Evolutionary conservation across 2,797 vertebrate genomes (phyloP).

Genomic region (Esox masquinongy): DNA sequence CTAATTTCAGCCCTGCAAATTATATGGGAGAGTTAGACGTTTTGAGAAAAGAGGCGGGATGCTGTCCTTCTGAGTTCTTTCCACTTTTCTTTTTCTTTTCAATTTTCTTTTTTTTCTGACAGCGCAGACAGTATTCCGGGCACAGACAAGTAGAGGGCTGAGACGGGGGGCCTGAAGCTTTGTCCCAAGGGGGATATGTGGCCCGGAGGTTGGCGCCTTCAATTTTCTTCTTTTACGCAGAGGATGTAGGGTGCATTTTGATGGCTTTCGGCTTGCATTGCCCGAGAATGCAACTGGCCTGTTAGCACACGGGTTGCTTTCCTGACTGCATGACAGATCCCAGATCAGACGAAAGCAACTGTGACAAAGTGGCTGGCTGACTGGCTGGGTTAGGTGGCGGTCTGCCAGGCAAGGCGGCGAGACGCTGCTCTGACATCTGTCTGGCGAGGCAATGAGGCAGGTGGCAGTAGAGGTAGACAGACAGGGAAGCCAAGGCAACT

Average conservation of each 20-base stretch:
- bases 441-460: constrained; percentile 30
- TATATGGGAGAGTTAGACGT: constrained; percentile 57
- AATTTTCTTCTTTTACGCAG: background rate
- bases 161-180: too few relatives aligned
- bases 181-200: too few relatives aligned
- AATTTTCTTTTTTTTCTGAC: background rate
- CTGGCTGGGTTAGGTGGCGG: constrained; percentile 15
- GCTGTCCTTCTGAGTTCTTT: background rate
- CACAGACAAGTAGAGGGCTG: too few relatives aligned
- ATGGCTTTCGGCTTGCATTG: constrained; percentile 41
- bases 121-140: too few relatives aligned
- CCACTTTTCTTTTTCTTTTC: background rate
- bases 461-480: constrained; percentile 33
- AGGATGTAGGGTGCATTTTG: constrained; percentile 52
- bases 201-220: too few relatives aligned
- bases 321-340: constrained; percentile 48
- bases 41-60: background rate
- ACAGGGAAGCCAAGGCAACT: constrained; percentile 27
- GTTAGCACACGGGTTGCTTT: constrained; percentile 42
- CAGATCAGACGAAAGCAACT: constrained; percentile 51
- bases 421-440: constrained; percentile 60
- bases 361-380: constrained; percentile 38
- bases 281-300: constrained; percentile 15
- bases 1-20: constrained; percentile 69
- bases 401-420: constrained; percentile 16